These are phyloP conservation scores for Fabriciana adippe DNA, from an alignment of 2,888 invertebrate species.

Conservation along the genomic window DNA sequence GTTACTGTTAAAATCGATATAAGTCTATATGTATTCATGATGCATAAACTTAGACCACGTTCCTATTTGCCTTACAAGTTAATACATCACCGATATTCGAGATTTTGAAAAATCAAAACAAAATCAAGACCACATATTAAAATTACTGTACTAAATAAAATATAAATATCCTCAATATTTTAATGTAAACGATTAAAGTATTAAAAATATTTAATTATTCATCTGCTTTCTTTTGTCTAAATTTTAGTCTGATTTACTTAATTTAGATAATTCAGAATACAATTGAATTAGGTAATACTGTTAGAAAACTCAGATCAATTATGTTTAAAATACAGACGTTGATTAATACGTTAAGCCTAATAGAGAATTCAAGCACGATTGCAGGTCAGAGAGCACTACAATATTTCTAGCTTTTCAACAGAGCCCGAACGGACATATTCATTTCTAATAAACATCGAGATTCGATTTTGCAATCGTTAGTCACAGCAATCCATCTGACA, in stretches of 20 bases:
- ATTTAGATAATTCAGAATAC: too few relatives aligned
- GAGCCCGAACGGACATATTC: slow-evolving; percentile 12
- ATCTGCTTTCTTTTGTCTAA: too few relatives aligned
- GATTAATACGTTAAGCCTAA: slow-evolving; percentile 33
- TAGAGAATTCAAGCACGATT: slow-evolving; percentile 31
- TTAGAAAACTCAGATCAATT: slow-evolving; percentile 4
- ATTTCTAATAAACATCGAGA: slow-evolving; percentile 29
- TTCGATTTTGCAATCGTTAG: slow-evolving; percentile 25
- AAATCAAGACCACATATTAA: too few relatives aligned
- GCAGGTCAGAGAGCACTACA: slow-evolving; percentile 35
- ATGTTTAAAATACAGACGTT: slow-evolving; percentile 27
- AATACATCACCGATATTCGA: background rate
- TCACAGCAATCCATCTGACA: slow-evolving; percentile 10
- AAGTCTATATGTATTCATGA: slow-evolving; percentile 21
- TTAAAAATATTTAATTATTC: too few relatives aligned
- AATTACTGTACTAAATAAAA: too few relatives aligned
- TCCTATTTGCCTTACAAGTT: background rate
- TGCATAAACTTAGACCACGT: slow-evolving; percentile 13
- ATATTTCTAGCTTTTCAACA: slow-evolving; percentile 33
- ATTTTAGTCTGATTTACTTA: too few relatives aligned
- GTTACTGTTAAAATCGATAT: slow-evolving; percentile 17
- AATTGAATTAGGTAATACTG: background rate
- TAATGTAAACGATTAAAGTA: too few relatives aligned
- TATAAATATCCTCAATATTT: too few relatives aligned
- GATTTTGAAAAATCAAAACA: background rate